Percentiles rank a stretch among this genome's conserved stretches.
phyloP scores from a whole-genome alignment of 1,140 invertebrate genomes.

The Brachystomella parvula region DNA sequence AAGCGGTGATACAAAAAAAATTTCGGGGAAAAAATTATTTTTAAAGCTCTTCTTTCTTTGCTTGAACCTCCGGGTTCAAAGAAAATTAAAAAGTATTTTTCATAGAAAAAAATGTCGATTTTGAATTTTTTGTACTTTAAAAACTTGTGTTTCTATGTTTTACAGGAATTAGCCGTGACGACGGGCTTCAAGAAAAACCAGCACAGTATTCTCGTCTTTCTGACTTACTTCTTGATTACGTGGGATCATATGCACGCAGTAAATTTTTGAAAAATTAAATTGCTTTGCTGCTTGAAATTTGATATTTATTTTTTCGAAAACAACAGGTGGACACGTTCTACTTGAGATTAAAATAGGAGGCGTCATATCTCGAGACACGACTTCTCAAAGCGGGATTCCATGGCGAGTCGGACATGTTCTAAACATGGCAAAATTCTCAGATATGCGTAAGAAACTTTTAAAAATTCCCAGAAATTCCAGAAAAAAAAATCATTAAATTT shows the following conservation, averaged over 20 bases:
- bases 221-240: slow-evolving; percentile 30
- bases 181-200: slow-evolving; percentile 31
- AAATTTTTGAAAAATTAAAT: slow-evolving; percentile 3
- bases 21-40: no score
- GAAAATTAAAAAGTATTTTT: no score
- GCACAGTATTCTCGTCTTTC: slow-evolving; percentile 20
- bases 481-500: background rate
- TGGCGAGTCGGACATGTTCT: slow-evolving; percentile 21
- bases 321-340: slow-evolving; percentile 28
- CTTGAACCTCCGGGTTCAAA: no score
- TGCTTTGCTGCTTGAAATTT: background rate
- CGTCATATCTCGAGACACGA: slow-evolving; percentile 32
- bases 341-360: slow-evolving; percentile 32
- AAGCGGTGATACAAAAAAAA: no score
- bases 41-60: no score
- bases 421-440: background rate
- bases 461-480: background rate
- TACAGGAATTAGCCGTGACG: slow-evolving; percentile 32
- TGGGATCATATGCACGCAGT: slow-evolving; percentile 24
- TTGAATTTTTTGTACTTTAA: no score
- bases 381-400: slow-evolving; percentile 21
- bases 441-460: background rate
- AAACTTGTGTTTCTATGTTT: no score
- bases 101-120: no score
- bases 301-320: background rate